Percentiles rank a stretch among this genome's conserved stretches.
phyloP scores from a whole-genome alignment of 2,797 vertebrate species.

The Girardinus metallicus region DNA sequence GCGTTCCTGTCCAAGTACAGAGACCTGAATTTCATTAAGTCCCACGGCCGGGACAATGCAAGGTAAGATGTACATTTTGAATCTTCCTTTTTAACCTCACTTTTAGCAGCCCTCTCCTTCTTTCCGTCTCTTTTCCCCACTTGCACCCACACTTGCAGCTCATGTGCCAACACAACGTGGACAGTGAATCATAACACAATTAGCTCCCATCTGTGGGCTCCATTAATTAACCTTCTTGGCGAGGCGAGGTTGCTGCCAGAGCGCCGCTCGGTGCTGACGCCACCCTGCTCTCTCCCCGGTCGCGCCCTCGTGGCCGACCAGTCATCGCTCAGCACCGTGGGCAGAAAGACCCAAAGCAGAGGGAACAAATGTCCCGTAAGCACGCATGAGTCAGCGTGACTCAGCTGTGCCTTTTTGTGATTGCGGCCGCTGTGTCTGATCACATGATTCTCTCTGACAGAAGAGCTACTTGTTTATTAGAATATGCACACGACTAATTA shows the following conservation, averaged over 20 bases:
- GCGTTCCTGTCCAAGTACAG: conserved; percentile 95
- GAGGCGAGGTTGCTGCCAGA: conserved; percentile 55
- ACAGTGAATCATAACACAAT: conserved; percentile 73
- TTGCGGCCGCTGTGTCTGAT: conserved; percentile 45
- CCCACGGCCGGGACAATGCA: conserved; percentile 96
- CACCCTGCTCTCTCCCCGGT: conserved; percentile 30
- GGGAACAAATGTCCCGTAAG: conserved; percentile 15
- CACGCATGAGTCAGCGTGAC: conserved; percentile 55
- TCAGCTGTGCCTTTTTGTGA: conserved; percentile 52
- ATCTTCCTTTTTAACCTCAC: conserved; percentile 25
- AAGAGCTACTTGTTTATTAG: conserved; percentile 26
- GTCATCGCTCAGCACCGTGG: conserved; percentile 27
- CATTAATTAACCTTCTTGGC: conserved; percentile 72
- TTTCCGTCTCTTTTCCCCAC: conserved; percentile 15
- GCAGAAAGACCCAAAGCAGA: conserved; percentile 38
- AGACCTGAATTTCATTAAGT: conserved; percentile 98
- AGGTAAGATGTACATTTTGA: conserved; percentile 80
- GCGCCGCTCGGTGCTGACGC: conserved; percentile 31
- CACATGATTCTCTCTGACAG: conserved; percentile 22
- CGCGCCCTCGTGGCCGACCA: conserved; percentile 28
- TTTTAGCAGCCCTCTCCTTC: conserved; percentile 11
- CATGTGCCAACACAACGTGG: conserved; percentile 49
- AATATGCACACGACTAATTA: not conserved
- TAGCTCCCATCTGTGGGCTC: conserved; percentile 72
- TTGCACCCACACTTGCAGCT: not conserved